A percentile compares a stretch with the other conserved stretches of the same genome.
Evolutionary conservation across 2,797 vertebrate species (phyloP).

Genomic region (Perodicticus potto): DNA sequence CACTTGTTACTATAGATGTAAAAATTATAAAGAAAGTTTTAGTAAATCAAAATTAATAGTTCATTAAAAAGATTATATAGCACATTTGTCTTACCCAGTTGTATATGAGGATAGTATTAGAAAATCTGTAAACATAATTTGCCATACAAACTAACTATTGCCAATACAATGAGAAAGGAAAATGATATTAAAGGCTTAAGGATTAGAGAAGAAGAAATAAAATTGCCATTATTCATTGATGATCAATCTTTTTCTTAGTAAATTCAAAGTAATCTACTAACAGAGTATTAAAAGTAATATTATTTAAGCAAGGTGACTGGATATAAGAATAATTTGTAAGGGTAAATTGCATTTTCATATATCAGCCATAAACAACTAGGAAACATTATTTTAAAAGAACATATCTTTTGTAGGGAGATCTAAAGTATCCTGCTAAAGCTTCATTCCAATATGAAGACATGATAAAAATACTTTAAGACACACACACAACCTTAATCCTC

Average conservation of each 20-base stretch:
- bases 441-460: background rate
- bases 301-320: background rate
- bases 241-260: background rate
- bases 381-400: background rate
- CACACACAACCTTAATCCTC: no score
- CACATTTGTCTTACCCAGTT: background rate
- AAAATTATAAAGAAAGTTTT: constrained; percentile 15
- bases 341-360: background rate
- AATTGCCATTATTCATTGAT: background rate
- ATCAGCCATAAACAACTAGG: background rate
- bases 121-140: constrained; percentile 32
- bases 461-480: constrained; percentile 1
- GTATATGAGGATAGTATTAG: background rate
- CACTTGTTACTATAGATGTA: background rate
- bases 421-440: constrained; percentile 5
- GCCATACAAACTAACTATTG: background rate
- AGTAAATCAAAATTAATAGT: background rate
- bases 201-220: background rate
- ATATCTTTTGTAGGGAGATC: background rate
- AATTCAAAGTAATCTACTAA: background rate
- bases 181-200: background rate
- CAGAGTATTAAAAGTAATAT: background rate
- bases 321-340: constrained; percentile 15
- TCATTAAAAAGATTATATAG: background rate
- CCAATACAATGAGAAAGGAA: background rate